These are phyloP conservation scores for Mimumesa dahlbomi DNA, from an alignment of 2,888 invertebrate species.

Conservation along the genomic window DNA sequence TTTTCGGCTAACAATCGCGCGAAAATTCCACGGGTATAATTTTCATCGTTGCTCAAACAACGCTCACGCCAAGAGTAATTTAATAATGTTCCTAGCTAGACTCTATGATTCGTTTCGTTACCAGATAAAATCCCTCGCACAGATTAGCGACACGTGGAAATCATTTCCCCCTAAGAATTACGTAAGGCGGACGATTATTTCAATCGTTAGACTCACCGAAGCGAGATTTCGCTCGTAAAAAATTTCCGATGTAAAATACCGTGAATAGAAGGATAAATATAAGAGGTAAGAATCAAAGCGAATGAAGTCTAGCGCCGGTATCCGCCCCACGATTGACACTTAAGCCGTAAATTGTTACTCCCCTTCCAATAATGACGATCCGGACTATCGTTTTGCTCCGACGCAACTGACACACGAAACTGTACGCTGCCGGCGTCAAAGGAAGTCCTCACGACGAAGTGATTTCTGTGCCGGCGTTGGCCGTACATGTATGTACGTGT, in stretches of 20 bases:
- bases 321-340: slow-evolving; percentile 42
- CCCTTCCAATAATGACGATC: slow-evolving; percentile 39
- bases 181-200: too few relatives aligned
- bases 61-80: too few relatives aligned
- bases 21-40: too few relatives aligned
- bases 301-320: slow-evolving; percentile 28
- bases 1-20: too few relatives aligned
- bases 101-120: too few relatives aligned
- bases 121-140: too few relatives aligned
- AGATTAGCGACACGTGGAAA: too few relatives aligned
- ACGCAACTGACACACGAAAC: slow-evolving; percentile 19
- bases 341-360: slow-evolving; percentile 41
- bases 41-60: too few relatives aligned
- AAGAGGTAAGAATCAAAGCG: slow-evolving; percentile 36
- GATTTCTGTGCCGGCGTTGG: neutral
- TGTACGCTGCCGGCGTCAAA: slow-evolving; percentile 28
- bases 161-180: too few relatives aligned
- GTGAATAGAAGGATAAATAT: neutral
- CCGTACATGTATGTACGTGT: neutral
- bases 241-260: neutral
- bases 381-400: slow-evolving; percentile 22
- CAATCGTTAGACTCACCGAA: too few relatives aligned
- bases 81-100: too few relatives aligned
- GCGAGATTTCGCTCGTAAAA: neutral
- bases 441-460: slow-evolving; percentile 22